Conservation (phyloP, 2,888 invertebrate species). For the Athalia cordata region DNA sequence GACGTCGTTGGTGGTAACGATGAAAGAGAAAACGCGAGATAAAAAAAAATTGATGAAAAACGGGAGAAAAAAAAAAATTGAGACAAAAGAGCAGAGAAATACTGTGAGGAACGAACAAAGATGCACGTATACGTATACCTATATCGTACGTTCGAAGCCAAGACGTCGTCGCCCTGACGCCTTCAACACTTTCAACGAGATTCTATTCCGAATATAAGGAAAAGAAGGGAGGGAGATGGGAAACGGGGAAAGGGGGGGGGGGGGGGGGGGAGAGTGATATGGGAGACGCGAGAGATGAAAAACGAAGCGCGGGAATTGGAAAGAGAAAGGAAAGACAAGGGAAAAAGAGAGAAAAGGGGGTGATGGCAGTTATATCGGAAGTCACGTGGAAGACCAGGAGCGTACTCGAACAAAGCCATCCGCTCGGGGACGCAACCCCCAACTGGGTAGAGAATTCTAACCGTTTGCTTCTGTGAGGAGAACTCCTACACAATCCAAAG, state of each 20-base stretch:
- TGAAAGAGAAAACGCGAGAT: too few species aligned
- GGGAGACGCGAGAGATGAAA: neutral
- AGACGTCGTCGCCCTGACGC: neutral
- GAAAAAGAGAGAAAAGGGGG: neutral
- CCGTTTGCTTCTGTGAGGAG: too few species aligned
- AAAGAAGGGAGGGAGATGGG: neutral
- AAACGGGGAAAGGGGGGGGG: neutral
- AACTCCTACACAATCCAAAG: neutral
- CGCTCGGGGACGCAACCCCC: conserved; percentile 49
- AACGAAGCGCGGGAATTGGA: too few species aligned
- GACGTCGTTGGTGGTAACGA: too few species aligned
- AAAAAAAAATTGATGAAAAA: too few species aligned
- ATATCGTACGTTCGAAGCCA: neutral
- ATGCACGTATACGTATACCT: neutral
- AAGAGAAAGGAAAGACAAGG: neutral
- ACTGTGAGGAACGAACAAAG: neutral
- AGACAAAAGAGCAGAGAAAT: too few species aligned
- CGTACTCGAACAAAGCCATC: conserved; percentile 47
- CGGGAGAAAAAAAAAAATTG: neutral
- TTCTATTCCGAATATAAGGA: conserved; percentile 27
- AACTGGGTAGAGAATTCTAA: neutral
- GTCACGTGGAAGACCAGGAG: conserved; percentile 58
- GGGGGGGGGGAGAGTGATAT: conserved; percentile 53
- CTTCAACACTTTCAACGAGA: conserved; percentile 22
- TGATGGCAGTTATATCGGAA: conserved; percentile 57